Percentiles rank a stretch among this genome's conserved stretches.
Evolutionary conservation across 2,113 vertebrate genomes (phyloP).

Genomic region (Egretta garzetta): DNA sequence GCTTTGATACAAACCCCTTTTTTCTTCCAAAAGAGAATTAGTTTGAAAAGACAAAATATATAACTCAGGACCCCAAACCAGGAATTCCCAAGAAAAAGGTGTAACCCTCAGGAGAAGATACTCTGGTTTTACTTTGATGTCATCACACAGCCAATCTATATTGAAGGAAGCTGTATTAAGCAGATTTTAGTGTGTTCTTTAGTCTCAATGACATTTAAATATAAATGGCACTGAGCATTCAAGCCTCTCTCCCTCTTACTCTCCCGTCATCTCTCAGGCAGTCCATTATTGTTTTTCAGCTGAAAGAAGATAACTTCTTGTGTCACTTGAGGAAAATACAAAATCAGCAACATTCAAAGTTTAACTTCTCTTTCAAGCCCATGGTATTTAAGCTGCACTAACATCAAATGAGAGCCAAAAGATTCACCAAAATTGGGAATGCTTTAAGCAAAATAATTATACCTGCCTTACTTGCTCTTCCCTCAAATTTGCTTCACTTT

Average conservation of each 20-base stretch:
- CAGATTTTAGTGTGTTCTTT: not conserved
- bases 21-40: not conserved
- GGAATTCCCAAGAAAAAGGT: not conserved
- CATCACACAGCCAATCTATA: not conserved
- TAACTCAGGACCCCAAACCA: not conserved
- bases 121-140: not conserved
- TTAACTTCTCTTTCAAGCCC: not conserved
- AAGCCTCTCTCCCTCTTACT: not conserved
- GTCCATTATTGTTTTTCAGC: not conserved
- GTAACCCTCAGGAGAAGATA: not conserved
- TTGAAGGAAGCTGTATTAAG: not conserved
- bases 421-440: not conserved
- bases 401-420: not conserved
- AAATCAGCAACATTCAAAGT: not conserved
- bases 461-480: not conserved
- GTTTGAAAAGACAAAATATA: not conserved
- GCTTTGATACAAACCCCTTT: not conserved
- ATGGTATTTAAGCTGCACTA: not conserved
- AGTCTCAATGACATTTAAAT: not conserved
- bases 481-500: not conserved
- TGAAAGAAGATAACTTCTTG: not conserved
- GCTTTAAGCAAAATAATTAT: not conserved
- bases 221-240: not conserved
- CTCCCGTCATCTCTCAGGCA: not conserved
- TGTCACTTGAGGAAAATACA: not conserved